Percentiles rank a stretch among this genome's conserved stretches.
phyloP scores from a whole-genome alignment of 2,888 invertebrate species.

The Subacronicta megacephala region DNA sequence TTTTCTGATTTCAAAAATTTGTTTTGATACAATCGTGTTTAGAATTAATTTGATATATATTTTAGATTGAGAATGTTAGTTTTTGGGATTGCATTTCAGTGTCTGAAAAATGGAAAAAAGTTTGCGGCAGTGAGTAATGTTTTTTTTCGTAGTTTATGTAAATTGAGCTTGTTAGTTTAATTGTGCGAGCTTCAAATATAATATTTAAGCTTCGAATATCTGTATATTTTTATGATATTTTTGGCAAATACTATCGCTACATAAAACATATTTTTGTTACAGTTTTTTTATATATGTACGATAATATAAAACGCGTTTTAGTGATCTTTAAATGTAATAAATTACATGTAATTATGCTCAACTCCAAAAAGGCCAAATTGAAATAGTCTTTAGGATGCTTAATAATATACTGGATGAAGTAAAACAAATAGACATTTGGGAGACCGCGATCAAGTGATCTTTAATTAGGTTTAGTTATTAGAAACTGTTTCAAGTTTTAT shows the following conservation, averaged over 20 bases:
- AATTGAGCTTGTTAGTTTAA: constrained; percentile 68
- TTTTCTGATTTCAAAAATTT: constrained; percentile 45
- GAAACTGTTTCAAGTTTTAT: too few species aligned
- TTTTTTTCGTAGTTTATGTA: constrained; percentile 73
- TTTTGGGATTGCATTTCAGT: constrained; percentile 87
- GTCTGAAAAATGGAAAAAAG: constrained; percentile 88
- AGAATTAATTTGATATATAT: constrained; percentile 50
- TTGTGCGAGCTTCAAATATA: constrained; percentile 47
- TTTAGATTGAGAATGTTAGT: constrained; percentile 82
- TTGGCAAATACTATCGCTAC: constrained; percentile 27
- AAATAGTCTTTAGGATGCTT: too few species aligned
- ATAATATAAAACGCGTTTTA: constrained; percentile 33
- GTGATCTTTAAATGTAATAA: constrained; percentile 19
- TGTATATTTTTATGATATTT: constrained; percentile 38
- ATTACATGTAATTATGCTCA: constrained; percentile 8
- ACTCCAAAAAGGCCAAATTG: constrained; percentile 4
- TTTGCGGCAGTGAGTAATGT: constrained; percentile 88
- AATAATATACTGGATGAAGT: too few species aligned
- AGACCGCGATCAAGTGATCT: too few species aligned
- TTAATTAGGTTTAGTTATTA: too few species aligned
- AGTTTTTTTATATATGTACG: constrained; percentile 16
- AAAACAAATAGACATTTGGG: too few species aligned
- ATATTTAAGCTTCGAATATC: constrained; percentile 48
- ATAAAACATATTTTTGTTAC: constrained; percentile 26
- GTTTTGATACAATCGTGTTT: constrained; percentile 41